These are phyloP conservation scores for Lamprologus speciosus DNA, from an alignment of 2,113 vertebrate genomes.

Conservation along the genomic window DNA sequence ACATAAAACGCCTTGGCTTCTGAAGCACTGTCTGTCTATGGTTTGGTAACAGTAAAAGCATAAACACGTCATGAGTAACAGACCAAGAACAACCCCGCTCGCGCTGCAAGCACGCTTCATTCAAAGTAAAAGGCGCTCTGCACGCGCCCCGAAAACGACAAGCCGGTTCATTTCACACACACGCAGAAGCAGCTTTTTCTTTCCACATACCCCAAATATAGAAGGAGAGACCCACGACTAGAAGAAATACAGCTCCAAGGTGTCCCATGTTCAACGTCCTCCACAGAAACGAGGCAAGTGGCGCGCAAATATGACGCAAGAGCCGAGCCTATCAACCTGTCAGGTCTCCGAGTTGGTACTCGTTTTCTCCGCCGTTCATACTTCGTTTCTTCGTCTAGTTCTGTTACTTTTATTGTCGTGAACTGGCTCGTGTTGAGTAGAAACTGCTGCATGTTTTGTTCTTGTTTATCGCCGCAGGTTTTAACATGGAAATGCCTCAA, in stretches of 20 bases:
- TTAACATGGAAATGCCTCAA: background rate
- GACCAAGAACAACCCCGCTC: background rate
- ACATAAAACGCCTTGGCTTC: background rate
- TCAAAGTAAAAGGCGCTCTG: background rate
- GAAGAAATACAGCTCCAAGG: conserved; percentile 8
- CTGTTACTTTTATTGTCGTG: background rate
- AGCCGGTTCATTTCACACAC: background rate
- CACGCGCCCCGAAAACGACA: background rate
- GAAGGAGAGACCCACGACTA: background rate
- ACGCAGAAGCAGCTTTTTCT: background rate
- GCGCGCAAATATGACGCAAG: conserved; percentile 56
- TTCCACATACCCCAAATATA: background rate
- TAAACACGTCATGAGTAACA: background rate
- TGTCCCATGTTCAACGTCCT: conserved; percentile 55
- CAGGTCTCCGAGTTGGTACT: accelerated
- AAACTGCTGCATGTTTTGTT: background rate
- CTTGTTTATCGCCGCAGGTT: background rate
- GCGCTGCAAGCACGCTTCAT: background rate
- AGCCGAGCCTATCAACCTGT: background rate
- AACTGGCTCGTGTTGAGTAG: background rate
- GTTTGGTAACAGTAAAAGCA: background rate
- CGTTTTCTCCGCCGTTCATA: accelerated
- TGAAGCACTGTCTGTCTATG: background rate
- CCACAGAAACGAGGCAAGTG: background rate
- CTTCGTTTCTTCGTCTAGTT: background rate